Evolutionary conservation across 2,888 invertebrate species (phyloP).

Genomic region (Buathra laborator): DNA sequence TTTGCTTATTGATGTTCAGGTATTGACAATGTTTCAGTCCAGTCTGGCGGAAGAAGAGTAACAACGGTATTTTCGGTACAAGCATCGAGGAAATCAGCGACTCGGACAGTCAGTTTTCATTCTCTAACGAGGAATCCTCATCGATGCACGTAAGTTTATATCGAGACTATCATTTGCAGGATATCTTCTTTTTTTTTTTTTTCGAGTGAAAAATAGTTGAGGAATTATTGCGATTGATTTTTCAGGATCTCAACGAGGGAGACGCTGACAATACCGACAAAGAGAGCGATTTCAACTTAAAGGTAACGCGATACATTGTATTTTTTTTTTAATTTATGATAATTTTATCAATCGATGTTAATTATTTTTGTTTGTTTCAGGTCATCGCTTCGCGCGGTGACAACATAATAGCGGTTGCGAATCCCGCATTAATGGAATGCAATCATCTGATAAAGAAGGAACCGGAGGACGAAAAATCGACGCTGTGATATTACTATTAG

Average conservation of each 20-base stretch:
- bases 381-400: slow-evolving; percentile 94
- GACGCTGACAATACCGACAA: slow-evolving; percentile 82
- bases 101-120: slow-evolving; percentile 84
- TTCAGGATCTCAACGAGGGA: slow-evolving; percentile 80
- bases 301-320: slow-evolving; percentile 74
- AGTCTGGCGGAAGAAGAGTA: slow-evolving; percentile 84
- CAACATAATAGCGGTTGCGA: slow-evolving; percentile 95
- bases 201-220: background rate
- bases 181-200: slow-evolving; percentile 12
- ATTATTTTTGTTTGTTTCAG: slow-evolving; percentile 83
- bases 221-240: slow-evolving; percentile 20
- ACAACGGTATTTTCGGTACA: slow-evolving; percentile 81
- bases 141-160: slow-evolving; percentile 79
- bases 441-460: slow-evolving; percentile 84
- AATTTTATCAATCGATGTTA: slow-evolving; percentile 3
- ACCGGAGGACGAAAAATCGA: slow-evolving; percentile 82
- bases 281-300: slow-evolving; percentile 83
- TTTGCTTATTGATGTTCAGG: slow-evolving; percentile 73
- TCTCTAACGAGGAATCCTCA: slow-evolving; percentile 83
- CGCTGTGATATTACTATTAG: slow-evolving; percentile 80
- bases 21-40: slow-evolving; percentile 81
- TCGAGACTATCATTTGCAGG: background rate
- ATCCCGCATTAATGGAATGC: slow-evolving; percentile 90
- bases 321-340: slow-evolving; percentile 1
- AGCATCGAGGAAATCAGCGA: slow-evolving; percentile 83